Evolutionary conservation across 2,888 invertebrate species (phyloP).

Genomic region (Alviniconcha strummeri): DNA sequence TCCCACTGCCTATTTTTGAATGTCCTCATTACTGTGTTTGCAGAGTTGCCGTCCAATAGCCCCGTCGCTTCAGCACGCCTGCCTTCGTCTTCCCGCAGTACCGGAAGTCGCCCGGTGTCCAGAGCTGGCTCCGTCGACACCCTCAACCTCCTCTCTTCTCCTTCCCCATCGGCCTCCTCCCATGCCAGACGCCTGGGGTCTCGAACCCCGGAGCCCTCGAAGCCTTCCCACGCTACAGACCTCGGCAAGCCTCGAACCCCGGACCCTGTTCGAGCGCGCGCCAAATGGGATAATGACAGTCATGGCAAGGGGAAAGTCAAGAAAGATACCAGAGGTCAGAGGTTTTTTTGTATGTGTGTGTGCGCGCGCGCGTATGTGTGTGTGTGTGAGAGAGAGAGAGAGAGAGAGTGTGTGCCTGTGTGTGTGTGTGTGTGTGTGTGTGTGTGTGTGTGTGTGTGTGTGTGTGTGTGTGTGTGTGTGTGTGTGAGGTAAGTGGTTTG

Average conservation of each 20-base stretch:
- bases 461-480: conserved; percentile 6
- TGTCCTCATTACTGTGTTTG: background rate
- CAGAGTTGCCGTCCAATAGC: conserved; percentile 14
- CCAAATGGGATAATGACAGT: background rate
- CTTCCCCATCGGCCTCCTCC: conserved; percentile 1
- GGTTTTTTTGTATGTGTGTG: background rate
- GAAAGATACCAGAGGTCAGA: conserved; percentile 25
- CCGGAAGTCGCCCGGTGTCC: background rate
- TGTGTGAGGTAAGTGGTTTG: too few relatives aligned
- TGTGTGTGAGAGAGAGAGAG: too few relatives aligned
- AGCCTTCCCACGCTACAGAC: background rate
- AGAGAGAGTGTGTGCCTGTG: background rate
- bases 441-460: background rate
- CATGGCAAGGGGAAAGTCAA: background rate
- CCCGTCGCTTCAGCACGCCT: background rate
- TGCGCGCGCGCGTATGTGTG: background rate
- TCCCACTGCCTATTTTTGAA: too few relatives aligned
- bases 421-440: background rate
- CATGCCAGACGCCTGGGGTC: background rate
- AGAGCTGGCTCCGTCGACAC: conserved; percentile 21
- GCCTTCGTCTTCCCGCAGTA: background rate
- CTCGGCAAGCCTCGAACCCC: conserved; percentile 4
- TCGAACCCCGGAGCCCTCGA: conserved; percentile 19
- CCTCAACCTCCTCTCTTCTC: conserved; percentile 19
- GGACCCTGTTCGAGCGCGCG: background rate